Evolutionary conservation across 2,888 invertebrate genomes (phyloP).

Genomic region (Ypsolopha scabrella): DNA sequence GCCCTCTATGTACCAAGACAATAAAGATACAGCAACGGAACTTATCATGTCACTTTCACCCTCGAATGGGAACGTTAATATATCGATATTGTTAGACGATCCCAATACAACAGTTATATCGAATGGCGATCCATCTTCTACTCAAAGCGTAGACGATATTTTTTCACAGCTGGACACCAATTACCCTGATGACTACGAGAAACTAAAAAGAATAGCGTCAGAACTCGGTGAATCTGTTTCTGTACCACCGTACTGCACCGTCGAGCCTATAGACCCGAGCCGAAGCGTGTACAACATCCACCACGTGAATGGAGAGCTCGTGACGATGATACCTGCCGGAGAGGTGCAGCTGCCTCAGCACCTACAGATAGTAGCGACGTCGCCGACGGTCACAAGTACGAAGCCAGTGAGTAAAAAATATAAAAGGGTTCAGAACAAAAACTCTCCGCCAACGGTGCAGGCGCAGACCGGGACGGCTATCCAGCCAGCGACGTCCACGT

Average conservation of each 20-base stretch:
- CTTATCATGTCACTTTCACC: slow-evolving; percentile 54
- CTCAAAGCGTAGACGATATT: slow-evolving; percentile 77
- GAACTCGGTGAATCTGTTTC: slow-evolving; percentile 81
- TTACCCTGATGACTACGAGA: slow-evolving; percentile 86
- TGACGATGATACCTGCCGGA: slow-evolving; percentile 59
- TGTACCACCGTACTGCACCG: slow-evolving; percentile 77
- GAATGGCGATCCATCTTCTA: slow-evolving; percentile 66
- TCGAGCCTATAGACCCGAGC: slow-evolving; percentile 64
- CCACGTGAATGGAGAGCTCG: slow-evolving; percentile 57
- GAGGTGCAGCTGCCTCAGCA: slow-evolving; percentile 60
- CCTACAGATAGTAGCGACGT: slow-evolving; percentile 68
- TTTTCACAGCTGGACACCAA: slow-evolving; percentile 76
- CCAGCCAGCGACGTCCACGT: slow-evolving; percentile 71
- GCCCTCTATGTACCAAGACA: slow-evolving; percentile 70
- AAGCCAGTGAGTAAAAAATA: slow-evolving; percentile 78
- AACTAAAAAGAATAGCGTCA: slow-evolving; percentile 84
- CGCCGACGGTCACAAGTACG: slow-evolving; percentile 72
- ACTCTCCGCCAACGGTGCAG: slow-evolving; percentile 49
- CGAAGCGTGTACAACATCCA: slow-evolving; percentile 68
- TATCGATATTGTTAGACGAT: slow-evolving; percentile 62
- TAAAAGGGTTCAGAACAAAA: slow-evolving; percentile 72
- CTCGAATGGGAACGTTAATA: slow-evolving; percentile 50
- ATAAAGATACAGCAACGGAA: slow-evolving; percentile 43
- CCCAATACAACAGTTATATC: slow-evolving; percentile 48
- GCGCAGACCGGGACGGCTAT: slow-evolving; percentile 45